Percentiles rank a stretch among this genome's conserved stretches.
These are phyloP conservation scores for Melangyna quadrimaculata DNA, from an alignment of 2,888 invertebrate species.

Conservation along the genomic window DNA sequence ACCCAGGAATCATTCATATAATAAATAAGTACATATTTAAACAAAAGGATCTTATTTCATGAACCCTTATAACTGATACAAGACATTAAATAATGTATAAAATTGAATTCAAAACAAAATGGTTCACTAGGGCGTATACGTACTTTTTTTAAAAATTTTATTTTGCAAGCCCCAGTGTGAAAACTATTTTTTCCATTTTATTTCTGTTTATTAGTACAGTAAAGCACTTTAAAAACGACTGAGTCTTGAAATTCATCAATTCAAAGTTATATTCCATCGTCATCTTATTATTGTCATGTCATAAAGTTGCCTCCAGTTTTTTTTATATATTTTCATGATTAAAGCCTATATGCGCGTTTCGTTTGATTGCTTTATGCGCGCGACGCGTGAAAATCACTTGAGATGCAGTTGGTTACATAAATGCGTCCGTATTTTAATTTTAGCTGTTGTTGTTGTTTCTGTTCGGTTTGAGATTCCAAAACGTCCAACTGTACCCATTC, in stretches of 20 bases:
- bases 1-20: too few species aligned
- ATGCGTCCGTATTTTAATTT: constrained; percentile 36
- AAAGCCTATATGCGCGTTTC: constrained; percentile 16
- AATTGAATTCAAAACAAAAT: too few species aligned
- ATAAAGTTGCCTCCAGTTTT: not conserved
- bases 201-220: too few species aligned
- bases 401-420: constrained; percentile 67
- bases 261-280: constrained; percentile 25
- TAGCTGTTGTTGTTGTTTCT: not conserved
- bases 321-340: constrained; percentile 15
- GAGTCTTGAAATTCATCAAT: constrained; percentile 1
- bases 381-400: constrained; percentile 67
- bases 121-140: too few species aligned
- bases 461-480: constrained; percentile 47
- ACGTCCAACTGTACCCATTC: constrained; percentile 68
- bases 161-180: too few species aligned
- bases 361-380: constrained; percentile 56
- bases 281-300: not conserved
- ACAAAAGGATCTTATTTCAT: too few species aligned
- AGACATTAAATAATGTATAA: too few species aligned
- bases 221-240: too few species aligned
- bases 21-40: too few species aligned
- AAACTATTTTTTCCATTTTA: too few species aligned
- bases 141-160: too few species aligned
- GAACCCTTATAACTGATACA: too few species aligned